These are phyloP conservation scores for Tiliacea citrago DNA, from an alignment of 2,888 invertebrate species.

Conservation along the genomic window DNA sequence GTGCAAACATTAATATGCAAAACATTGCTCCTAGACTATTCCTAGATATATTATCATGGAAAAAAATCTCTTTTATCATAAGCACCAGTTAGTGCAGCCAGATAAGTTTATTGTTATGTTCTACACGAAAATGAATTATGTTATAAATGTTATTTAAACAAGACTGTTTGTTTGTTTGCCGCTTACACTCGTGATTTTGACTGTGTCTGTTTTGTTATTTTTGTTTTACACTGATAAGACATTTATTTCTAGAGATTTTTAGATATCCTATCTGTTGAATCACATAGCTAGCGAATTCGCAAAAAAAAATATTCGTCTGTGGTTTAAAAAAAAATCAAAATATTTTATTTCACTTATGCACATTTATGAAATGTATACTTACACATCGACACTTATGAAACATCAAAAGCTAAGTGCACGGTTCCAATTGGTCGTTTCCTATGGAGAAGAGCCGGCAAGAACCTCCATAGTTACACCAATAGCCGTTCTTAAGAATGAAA, in stretches of 20 bases:
- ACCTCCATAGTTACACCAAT: neutral
- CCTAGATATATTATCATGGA: neutral
- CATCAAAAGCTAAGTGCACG: no score
- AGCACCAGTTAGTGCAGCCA: slow-evolving; percentile 11
- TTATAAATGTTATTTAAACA: slow-evolving; percentile 46
- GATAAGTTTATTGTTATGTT: slow-evolving; percentile 40
- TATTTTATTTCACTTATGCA: no score
- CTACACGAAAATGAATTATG: slow-evolving; percentile 24
- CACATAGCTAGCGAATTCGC: neutral
- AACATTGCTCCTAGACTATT: no score
- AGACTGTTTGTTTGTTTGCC: slow-evolving; percentile 32
- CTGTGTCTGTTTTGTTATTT: slow-evolving; percentile 26
- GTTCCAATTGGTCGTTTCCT: no score
- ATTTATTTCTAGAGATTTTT: neutral
- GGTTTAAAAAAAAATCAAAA: no score
- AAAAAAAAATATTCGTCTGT: neutral
- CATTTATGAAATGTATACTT: no score
- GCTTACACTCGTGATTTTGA: slow-evolving; percentile 18
- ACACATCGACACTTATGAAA: no score
- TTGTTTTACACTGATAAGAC: slow-evolving; percentile 20
- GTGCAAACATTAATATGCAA: no score
- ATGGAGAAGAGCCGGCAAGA: no score
- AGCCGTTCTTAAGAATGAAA: no score
- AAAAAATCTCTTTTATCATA: neutral
- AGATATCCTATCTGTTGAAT: neutral